Conservation (phyloP, 2,888 invertebrate genomes). For the Callinectes sapidus region DNA sequence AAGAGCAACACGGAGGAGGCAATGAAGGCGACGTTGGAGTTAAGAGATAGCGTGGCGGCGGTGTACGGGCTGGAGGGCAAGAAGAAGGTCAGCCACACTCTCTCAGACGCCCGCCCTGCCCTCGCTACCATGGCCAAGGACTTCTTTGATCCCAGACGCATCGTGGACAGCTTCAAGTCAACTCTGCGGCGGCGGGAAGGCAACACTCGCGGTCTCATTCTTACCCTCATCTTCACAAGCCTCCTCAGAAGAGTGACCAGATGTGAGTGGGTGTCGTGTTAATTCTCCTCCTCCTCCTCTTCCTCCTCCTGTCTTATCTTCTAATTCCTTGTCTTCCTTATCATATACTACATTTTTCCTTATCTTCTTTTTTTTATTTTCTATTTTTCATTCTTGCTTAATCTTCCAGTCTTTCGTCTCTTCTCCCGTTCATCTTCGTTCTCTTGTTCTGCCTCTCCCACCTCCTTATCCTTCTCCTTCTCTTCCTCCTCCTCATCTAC, state of each 20-base stretch:
- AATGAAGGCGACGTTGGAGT: constrained; percentile 28
- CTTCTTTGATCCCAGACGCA: constrained; percentile 66
- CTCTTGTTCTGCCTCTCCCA: too few relatives aligned
- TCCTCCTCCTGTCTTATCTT: background rate
- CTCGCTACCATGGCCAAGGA: constrained; percentile 62
- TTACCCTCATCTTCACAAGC: constrained; percentile 68
- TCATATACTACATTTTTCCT: too few relatives aligned
- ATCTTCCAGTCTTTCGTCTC: too few relatives aligned
- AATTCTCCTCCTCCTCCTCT: background rate
- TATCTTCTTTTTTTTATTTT: too few relatives aligned
- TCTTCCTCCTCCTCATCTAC: background rate
- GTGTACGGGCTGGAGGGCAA: constrained; percentile 52
- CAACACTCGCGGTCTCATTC: constrained; percentile 65
- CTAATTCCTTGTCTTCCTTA: too few relatives aligned
- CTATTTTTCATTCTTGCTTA: too few relatives aligned
- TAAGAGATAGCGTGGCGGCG: constrained; percentile 49
- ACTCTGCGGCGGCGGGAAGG: constrained; percentile 67
- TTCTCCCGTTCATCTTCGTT: too few relatives aligned
- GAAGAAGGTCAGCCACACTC: background rate
- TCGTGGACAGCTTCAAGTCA: constrained; percentile 67
- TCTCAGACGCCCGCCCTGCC: constrained; percentile 33
- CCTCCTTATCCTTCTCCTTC: background rate
- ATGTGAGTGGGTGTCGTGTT: constrained; percentile 56
- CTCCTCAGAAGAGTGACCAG: constrained; percentile 68
- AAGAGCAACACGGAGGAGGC: background rate